phyloP scores from a whole-genome alignment of 2,113 vertebrate genomes.

The Microtus oregoni region DNA sequence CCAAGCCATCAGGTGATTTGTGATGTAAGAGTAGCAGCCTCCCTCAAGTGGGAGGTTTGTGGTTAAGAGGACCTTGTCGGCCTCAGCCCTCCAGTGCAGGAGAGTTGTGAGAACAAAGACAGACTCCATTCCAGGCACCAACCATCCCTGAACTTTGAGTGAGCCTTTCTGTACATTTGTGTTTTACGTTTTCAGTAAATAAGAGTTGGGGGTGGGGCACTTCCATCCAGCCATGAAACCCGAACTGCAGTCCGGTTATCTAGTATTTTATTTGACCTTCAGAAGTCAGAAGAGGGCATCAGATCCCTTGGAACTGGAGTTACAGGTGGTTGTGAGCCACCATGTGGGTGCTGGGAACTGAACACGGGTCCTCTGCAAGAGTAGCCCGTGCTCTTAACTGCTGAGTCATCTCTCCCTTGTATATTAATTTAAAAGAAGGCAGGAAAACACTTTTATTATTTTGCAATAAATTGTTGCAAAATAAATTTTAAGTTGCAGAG shows the following conservation, averaged over 20 bases:
- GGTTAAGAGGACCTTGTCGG: not conserved
- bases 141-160: not conserved
- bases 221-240: not conserved
- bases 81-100: rapidly evolving
- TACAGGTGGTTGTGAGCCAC: not conserved
- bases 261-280: not conserved
- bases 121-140: not conserved
- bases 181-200: not conserved
- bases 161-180: not conserved
- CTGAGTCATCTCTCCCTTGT: not conserved
- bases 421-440: not conserved
- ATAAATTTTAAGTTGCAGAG: not conserved
- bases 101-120: not conserved
- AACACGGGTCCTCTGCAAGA: not conserved
- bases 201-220: not conserved
- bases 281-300: not conserved
- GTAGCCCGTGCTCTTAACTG: not conserved
- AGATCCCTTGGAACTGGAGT: not conserved
- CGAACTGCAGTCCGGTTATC: not conserved
- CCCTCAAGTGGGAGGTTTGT: not conserved
- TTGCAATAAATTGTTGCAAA: not conserved
- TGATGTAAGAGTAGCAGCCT: not conserved
- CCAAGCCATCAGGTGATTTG: not conserved
- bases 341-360: not conserved
- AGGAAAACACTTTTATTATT: not conserved